Conservation (phyloP, 2,888 invertebrate genomes). For the Drosophila cognata region DNA sequence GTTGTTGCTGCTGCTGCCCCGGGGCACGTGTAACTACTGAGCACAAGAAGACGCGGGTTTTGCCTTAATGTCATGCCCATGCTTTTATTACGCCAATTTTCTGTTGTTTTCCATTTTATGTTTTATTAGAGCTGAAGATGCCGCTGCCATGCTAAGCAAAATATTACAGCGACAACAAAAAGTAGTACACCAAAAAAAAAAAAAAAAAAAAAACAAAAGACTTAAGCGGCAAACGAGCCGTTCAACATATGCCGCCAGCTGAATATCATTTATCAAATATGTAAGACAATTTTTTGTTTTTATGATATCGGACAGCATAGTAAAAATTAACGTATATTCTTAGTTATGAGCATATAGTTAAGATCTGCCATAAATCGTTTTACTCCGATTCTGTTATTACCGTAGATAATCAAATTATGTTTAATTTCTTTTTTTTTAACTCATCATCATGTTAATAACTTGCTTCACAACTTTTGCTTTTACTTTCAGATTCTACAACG, state of each 20-base stretch:
- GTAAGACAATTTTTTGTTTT: neutral
- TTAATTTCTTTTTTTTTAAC: neutral
- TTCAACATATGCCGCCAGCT: conserved; percentile 5
- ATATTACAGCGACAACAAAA: neutral
- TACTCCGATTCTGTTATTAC: conserved; percentile 1
- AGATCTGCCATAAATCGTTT: neutral
- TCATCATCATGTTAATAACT: conserved; percentile 25
- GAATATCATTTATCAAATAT: conserved; percentile 22
- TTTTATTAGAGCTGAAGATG: conserved; percentile 34
- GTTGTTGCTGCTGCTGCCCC: neutral
- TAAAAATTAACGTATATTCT: neutral
- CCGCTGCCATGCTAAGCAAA: conserved; percentile 8
- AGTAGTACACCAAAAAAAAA: conserved; percentile 1
- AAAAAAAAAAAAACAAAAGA: conserved; percentile 43
- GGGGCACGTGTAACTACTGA: conserved; percentile 21
- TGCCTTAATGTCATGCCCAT: conserved; percentile 54
- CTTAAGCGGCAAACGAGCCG: conserved; percentile 58
- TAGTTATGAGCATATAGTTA: neutral
- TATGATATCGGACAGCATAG: neutral
- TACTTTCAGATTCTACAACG: conserved; percentile 70
- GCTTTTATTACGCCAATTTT: conserved; percentile 62
- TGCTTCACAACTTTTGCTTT: conserved; percentile 46
- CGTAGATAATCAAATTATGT: conserved; percentile 3
- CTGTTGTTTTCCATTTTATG: conserved; percentile 46
- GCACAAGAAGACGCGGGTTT: conserved; percentile 46